Evolutionary conservation across 2,797 vertebrate genomes (phyloP).

Genomic region (Oreortyx pictus): DNA sequence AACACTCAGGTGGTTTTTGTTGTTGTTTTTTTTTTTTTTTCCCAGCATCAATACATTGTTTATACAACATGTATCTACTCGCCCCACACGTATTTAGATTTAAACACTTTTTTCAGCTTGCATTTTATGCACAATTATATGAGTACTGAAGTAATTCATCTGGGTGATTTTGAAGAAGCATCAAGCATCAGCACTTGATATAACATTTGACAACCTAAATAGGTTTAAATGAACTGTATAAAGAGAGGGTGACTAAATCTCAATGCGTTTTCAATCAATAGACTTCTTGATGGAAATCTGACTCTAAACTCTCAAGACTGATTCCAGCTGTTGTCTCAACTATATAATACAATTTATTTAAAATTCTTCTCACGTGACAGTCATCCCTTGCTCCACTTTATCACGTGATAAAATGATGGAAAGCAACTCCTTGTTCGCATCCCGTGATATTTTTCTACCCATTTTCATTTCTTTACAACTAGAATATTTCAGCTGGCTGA

Average conservation of each 20-base stretch:
- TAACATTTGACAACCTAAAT: background rate
- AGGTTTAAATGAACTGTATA: constrained; percentile 19
- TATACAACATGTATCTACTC: background rate
- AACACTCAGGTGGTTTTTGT: background rate
- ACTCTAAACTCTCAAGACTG: constrained; percentile 44
- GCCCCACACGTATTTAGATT: background rate
- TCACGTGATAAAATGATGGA: background rate
- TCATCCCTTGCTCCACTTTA: background rate
- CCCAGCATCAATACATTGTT: background rate
- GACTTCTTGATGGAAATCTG: constrained; percentile 50
- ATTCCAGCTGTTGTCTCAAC: constrained; percentile 50
- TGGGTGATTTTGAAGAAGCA: constrained; percentile 29
- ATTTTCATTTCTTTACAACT: constrained; percentile 3
- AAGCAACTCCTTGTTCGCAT: constrained; percentile 20
- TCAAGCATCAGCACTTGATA: constrained; percentile 22
- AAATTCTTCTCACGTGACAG: constrained; percentile 34
- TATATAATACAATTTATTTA: constrained; percentile 40
- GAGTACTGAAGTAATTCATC: constrained; percentile 5
- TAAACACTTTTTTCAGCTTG: constrained; percentile 32
- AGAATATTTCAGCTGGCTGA: background rate
- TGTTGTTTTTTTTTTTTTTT: background rate
- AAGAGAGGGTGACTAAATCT: constrained; percentile 37
- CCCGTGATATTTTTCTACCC: background rate
- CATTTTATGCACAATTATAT: constrained; percentile 42
- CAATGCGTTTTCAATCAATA: constrained; percentile 47